Evolutionary conservation across 2,113 vertebrate species (phyloP), one percentile per base, ranked within the genome.

Genomic region (Passer montanus): DNA sequence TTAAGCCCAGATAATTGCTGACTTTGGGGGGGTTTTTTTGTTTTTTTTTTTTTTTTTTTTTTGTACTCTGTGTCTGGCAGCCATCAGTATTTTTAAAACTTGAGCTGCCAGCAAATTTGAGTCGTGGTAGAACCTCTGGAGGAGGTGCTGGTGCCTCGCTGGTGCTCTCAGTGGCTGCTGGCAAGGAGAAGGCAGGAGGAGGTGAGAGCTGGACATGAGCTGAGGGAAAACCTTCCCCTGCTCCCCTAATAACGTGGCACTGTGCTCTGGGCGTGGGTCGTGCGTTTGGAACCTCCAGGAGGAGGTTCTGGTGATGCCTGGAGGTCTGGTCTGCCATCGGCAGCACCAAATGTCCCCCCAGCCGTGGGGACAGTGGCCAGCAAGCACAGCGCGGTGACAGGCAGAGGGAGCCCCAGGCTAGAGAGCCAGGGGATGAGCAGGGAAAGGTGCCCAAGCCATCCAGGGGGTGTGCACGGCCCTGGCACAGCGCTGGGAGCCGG

Each of bases 401-500:
- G 84, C 93, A 94, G 78, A 91, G 96, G 93, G 84, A 95, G 87
- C 89, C 84, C 73, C 84, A 89, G 94, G 93, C 80, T 93, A 52
- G 77, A 68, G 43, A 92, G 84, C 83, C 60, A 69, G 9, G 44
- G 33, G 37, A 55, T 0, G 39, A 83, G 60, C 43, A 31, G 49
- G 37, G 62, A 82, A 81, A 79, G 49, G 75, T 68, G 84, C 10
- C 76, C 39, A 1, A 46, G n/a, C 3, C 44, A 9, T 5, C 15
- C 43, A 9, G 49, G 58, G 53, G 50, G 23, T 15, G 84, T 21
- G 68, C 44, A 2, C 1, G 3, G 33, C 43, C n/a, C 87, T 9
- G 64, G 50, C 4, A 5, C n/a, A 6, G 43, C 0, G 0, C 8
- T 18, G 50, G 80, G 56, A 86, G 72, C 43, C 0, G 8, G 24